phyloP scores from a whole-genome alignment of 2,797 vertebrate species.

The Australoheros facetus region DNA sequence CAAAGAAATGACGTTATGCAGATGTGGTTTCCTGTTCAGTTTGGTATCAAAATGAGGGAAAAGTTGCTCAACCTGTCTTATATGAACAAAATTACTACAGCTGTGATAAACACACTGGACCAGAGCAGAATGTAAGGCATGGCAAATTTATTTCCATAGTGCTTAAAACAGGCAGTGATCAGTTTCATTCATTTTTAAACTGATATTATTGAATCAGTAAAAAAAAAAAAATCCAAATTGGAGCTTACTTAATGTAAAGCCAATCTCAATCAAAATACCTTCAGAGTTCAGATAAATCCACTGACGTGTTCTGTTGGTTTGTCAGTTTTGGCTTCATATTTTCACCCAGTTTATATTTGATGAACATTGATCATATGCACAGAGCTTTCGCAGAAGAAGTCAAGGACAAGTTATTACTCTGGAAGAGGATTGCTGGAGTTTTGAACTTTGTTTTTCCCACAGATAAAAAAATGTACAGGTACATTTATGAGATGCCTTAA shows the following conservation, averaged over 20 bases:
- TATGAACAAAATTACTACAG: background rate
- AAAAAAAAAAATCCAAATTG: background rate
- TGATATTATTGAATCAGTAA: background rate
- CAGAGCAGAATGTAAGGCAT: rapidly evolving
- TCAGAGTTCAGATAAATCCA: background rate
- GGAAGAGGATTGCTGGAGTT: background rate
- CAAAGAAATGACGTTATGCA: background rate
- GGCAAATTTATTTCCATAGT: background rate
- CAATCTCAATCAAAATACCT: background rate
- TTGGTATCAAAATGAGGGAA: too few species aligned
- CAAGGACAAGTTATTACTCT: background rate
- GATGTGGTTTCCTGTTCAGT: background rate
- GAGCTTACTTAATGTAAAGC: background rate
- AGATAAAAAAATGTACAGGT: conserved; percentile 12
- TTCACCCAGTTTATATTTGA: background rate
- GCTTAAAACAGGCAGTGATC: background rate
- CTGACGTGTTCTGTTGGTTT: background rate
- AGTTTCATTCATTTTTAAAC: background rate
- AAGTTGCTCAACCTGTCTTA: too few species aligned
- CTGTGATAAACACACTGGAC: background rate
- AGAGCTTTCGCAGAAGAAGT: background rate
- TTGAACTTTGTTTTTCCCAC: conserved; percentile 1
- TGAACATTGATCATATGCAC: background rate
- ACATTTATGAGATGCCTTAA: background rate
- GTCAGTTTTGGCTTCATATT: background rate